Conservation (phyloP, 2,797 vertebrate species). For the Serranus cabrilla region DNA sequence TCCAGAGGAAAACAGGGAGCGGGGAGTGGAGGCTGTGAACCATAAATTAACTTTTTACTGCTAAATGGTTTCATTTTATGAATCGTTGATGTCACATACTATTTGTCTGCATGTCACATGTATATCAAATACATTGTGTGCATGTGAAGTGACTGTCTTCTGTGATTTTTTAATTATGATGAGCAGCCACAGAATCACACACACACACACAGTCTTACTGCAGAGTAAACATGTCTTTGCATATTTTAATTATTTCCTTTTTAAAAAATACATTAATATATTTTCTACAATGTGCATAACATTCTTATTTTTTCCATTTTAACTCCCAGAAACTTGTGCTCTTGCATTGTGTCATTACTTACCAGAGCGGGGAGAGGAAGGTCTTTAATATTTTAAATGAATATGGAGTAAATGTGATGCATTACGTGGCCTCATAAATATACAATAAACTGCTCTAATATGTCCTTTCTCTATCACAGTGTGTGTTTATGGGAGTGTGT, state of each 20-base stretch:
- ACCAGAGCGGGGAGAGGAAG: constrained; percentile 16
- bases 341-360: constrained; percentile 33
- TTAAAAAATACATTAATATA: too few relatives aligned
- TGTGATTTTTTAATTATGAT: neutral
- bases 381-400: constrained; percentile 76
- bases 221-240: neutral
- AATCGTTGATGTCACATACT: neutral
- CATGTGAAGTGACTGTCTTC: neutral
- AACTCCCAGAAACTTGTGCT: neutral
- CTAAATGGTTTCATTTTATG: constrained; percentile 12
- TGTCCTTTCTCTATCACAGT: constrained; percentile 23
- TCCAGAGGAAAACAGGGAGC: constrained; percentile 74
- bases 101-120: constrained; percentile 20
- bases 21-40: constrained; percentile 3
- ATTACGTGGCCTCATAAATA: constrained; percentile 75
- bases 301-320: constrained; percentile 6
- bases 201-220: neutral
- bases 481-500: constrained; percentile 15
- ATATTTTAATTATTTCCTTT: neutral
- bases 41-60: constrained; percentile 17
- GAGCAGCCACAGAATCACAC: neutral
- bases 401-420: constrained; percentile 70
- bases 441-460: constrained; percentile 58
- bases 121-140: neutral
- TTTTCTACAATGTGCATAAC: neutral